Percentiles rank a stretch among this genome's conserved stretches.
Evolutionary conservation across 1,140 invertebrate genomes (phyloP).

Genomic region (Rhynchophorus ferrugineus): DNA sequence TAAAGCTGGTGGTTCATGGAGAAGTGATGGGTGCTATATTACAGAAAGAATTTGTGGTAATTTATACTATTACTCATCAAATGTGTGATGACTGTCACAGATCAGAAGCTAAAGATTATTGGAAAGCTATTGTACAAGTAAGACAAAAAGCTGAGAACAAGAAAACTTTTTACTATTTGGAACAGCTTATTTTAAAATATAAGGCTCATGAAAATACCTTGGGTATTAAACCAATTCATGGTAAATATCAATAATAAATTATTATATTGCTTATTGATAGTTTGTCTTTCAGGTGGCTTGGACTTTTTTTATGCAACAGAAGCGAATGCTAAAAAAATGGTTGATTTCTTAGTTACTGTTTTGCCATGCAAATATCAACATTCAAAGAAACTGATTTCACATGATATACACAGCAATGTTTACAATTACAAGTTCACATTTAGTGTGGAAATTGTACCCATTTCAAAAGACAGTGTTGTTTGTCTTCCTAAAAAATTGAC

Average conservation of each 20-base stretch:
- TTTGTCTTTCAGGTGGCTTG: slow-evolving; percentile 68
- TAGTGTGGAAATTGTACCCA: slow-evolving; percentile 91
- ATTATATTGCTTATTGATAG: slow-evolving; percentile 9
- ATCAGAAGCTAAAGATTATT: slow-evolving; percentile 95
- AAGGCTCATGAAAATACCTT: slow-evolving; percentile 86
- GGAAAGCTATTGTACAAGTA: slow-evolving; percentile 86
- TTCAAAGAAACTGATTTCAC: slow-evolving; percentile 94
- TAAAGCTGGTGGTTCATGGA: slow-evolving; percentile 94
- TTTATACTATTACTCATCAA: slow-evolving; percentile 83
- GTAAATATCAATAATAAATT: slow-evolving; percentile 42
- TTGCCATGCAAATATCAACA: slow-evolving; percentile 80
- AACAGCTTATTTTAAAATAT: slow-evolving; percentile 95
- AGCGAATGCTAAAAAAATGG: slow-evolving; percentile 87
- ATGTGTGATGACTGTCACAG: slow-evolving; percentile 98
- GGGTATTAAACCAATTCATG: slow-evolving; percentile 89
- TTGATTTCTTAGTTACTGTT: slow-evolving; percentile 84
- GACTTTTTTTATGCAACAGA: slow-evolving; percentile 94
- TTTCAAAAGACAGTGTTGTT: slow-evolving; percentile 94
- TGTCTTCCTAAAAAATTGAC: slow-evolving; percentile 85
- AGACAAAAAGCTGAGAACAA: slow-evolving; percentile 86
- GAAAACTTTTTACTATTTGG: slow-evolving; percentile 97
- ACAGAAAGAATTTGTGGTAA: slow-evolving; percentile 90
- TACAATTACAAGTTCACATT: slow-evolving; percentile 95
- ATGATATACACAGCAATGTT: slow-evolving; percentile 93
- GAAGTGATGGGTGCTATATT: slow-evolving; percentile 80